Conservation (phyloP, 2,888 invertebrate genomes). For the Halictus quadricinctus region DNA sequence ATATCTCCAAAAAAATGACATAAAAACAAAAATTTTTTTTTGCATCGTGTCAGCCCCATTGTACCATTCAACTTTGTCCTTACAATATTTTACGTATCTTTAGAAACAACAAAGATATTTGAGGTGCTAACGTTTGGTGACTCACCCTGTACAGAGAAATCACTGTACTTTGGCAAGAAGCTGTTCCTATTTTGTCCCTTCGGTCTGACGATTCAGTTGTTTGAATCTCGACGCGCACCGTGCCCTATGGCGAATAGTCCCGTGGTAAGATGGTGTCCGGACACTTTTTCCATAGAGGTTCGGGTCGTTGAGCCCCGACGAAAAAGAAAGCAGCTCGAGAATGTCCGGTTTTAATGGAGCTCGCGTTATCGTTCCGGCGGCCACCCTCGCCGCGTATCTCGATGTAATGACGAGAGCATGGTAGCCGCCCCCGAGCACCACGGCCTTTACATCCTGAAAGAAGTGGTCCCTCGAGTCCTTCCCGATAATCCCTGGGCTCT, state of each 20-base stretch:
- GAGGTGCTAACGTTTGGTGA: too few relatives aligned
- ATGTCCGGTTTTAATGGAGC: conserved; percentile 57
- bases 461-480: not conserved
- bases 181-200: too few relatives aligned
- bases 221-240: not conserved
- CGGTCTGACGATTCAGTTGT: too few relatives aligned
- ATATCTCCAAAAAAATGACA: too few relatives aligned
- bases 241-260: not conserved
- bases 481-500: not conserved
- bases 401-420: conserved; percentile 16
- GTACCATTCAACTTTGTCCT: too few relatives aligned
- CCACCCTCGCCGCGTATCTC: conserved; percentile 57
- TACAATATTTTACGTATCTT: too few relatives aligned
- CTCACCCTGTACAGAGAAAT: too few relatives aligned
- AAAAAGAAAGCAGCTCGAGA: conserved; percentile 13
- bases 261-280: not conserved
- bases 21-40: too few relatives aligned
- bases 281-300: not conserved
- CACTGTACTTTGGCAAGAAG: too few relatives aligned
- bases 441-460: conserved; percentile 6
- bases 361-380: conserved; percentile 52
- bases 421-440: not conserved
- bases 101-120: too few relatives aligned
- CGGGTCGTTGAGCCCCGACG: conserved; percentile 25
- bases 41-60: too few relatives aligned